Evolutionary conservation across 2,113 vertebrate genomes (phyloP), one percentile per base, ranked within the genome.

Genomic region (Todiramphus chloris): DNA sequence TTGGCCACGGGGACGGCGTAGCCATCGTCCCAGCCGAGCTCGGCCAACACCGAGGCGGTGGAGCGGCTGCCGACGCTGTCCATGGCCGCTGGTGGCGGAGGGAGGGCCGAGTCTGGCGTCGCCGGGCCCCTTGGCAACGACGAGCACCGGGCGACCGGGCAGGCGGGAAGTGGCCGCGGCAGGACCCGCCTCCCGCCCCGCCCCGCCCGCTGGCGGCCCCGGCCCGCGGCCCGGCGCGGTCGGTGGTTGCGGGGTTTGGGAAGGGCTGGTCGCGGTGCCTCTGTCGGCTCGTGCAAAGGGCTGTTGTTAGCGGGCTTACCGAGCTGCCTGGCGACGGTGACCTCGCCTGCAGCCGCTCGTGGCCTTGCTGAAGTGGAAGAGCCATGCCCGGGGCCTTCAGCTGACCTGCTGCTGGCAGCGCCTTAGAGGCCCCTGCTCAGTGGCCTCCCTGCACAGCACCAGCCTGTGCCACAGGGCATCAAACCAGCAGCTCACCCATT

Each of bases 1-100:
- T 98, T 99, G 31, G 98, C 97, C 92, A 99, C 98, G 0, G 99
- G 99, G 35, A 99, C 73, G 20, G 98, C 98, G 64, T 98, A 98
- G 27, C 97, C 98, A 76, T 97, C 89, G 51, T 98, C 98, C 99
- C 99, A 99, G 18, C 86, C 96, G 17, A 99, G 60, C 72, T 98
- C 98, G 10, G 95, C 92, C 83, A 99, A 93, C 39, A 98, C 67
- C 6, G 83, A 83, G 50, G 87, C 80, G 44, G 70, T 6, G 35
- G 79, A 63, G 39, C 31, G 2, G 69, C 39, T 20, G 33, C 4
- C 12, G 12, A 39, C 69, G 27, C 55, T 77, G 18, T 68, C 97
- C 98, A 98, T 98, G 87, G 46, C 9, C 1, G 18, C 10, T 95
- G 80, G 43, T 3, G 2, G 8, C 8, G 31, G 18, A 7, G 9